Evolutionary conservation across 2,113 vertebrate genomes (phyloP).

Genomic region (Turdus rufiventris): DNA sequence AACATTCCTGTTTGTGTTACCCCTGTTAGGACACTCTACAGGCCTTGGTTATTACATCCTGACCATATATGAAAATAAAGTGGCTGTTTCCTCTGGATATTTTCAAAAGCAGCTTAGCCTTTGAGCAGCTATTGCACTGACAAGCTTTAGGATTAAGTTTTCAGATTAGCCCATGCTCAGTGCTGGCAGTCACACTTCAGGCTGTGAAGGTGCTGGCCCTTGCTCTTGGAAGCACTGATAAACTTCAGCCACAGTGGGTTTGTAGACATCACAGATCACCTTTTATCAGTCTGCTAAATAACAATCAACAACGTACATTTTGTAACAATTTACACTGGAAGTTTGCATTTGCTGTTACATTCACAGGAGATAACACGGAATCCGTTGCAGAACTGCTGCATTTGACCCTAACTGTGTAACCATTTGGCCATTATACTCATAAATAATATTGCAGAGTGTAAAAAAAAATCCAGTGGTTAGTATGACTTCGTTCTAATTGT

Average conservation of each 20-base stretch:
- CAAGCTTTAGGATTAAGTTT: neutral
- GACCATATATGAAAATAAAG: neutral
- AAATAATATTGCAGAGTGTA: neutral
- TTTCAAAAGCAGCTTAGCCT: neutral
- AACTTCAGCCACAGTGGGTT: neutral
- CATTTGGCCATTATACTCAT: neutral
- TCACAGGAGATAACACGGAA: neutral
- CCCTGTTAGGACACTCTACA: neutral
- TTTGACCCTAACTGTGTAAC: neutral
- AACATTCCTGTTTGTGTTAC: neutral
- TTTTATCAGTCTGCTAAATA: neutral
- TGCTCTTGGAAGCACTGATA: neutral
- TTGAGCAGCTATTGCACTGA: neutral
- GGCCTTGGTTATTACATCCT: neutral
- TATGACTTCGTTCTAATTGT: neutral
- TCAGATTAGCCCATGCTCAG: neutral
- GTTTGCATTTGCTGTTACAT: neutral
- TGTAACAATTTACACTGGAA: neutral
- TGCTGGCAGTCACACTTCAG: neutral
- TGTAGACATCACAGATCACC: neutral
- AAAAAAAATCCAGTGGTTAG: neutral
- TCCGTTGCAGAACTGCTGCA: neutral
- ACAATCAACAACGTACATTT: neutral
- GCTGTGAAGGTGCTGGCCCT: neutral
- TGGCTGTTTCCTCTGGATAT: neutral